These are phyloP conservation scores for Dendrolimus punctatus DNA, from an alignment of 1,140 invertebrate genomes.

Conservation along the genomic window DNA sequence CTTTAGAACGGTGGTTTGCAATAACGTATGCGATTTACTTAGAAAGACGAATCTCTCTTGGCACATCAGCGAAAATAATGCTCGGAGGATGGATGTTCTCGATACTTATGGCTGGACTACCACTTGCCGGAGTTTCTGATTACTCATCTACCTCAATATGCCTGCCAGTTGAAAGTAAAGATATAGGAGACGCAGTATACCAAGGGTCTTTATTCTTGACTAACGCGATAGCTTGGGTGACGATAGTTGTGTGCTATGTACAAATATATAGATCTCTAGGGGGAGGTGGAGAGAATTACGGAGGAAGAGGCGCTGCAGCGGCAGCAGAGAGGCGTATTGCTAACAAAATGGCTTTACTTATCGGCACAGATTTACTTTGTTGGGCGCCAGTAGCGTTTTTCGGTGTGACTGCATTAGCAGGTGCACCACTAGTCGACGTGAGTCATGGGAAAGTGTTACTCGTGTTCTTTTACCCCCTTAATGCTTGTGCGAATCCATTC, in stretches of 20 bases:
- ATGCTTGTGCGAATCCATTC: constrained; percentile 94
- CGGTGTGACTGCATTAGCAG: constrained; percentile 85
- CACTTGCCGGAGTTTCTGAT: constrained; percentile 85
- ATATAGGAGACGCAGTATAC: constrained; percentile 78
- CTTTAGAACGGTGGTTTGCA: constrained; percentile 90
- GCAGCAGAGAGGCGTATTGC: constrained; percentile 84
- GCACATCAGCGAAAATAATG: constrained; percentile 80
- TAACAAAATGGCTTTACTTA: constrained; percentile 90
- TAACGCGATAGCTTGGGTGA: constrained; percentile 82
- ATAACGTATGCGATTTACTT: constrained; percentile 89
- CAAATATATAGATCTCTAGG: constrained; percentile 87
- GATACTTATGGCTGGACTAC: constrained; percentile 80
- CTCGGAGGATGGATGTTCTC: constrained; percentile 84
- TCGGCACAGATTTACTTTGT: constrained; percentile 89
- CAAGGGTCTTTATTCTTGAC: constrained; percentile 80
- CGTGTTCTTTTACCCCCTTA: constrained; percentile 93
- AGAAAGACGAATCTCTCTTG: constrained; percentile 74
- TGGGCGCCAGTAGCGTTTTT: constrained; percentile 91
- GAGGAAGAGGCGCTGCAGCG: constrained; percentile 65
- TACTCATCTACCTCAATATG: constrained; percentile 86
- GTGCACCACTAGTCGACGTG: constrained; percentile 86
- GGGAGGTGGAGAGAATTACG: constrained; percentile 73
- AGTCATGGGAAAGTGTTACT: constrained; percentile 90
- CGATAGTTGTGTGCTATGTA: constrained; percentile 86
- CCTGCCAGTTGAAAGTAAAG: constrained; percentile 79